Percentiles rank a stretch among this genome's conserved stretches.
Conservation (phyloP, 2,797 vertebrate genomes). For the Gallirallus australis region DNA sequence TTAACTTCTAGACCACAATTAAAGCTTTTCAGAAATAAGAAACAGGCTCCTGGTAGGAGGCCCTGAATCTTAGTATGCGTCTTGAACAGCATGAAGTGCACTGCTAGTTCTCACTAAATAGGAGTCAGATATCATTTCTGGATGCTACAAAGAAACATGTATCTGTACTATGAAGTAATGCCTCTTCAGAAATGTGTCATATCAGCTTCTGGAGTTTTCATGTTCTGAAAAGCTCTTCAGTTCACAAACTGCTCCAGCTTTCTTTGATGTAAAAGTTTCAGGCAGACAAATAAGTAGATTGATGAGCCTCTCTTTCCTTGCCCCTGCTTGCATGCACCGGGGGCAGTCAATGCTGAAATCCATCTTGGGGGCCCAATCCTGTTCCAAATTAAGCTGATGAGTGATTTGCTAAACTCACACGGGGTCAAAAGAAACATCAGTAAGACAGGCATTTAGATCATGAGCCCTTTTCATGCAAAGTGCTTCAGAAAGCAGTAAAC, state of each 20-base stretch:
- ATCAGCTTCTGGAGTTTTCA: neutral
- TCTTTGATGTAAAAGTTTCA: neutral
- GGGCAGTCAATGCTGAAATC: neutral
- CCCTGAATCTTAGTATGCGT: conserved; percentile 2
- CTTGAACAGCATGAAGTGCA: neutral
- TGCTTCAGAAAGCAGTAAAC: conserved; percentile 62
- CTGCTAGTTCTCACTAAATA: neutral
- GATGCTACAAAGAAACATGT: neutral
- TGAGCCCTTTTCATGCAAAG: conserved; percentile 18
- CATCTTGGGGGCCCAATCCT: neutral
- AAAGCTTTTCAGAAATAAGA: conserved; percentile 43
- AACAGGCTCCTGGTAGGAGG: conserved; percentile 34
- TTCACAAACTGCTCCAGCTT: neutral
- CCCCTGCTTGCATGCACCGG: neutral
- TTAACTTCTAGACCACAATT: conserved; percentile 25
- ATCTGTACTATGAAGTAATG: neutral
- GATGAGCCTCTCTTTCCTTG: neutral
- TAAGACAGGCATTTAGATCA: conserved; percentile 10
- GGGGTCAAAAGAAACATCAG: neutral
- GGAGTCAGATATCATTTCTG: neutral
- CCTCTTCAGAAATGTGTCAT: neutral
- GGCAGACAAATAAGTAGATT: neutral
- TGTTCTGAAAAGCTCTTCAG: neutral
- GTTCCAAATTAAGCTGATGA: neutral
- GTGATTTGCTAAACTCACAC: neutral